phyloP scores from a whole-genome alignment of 2,113 vertebrate genomes.

The Pituophis catenifer region DNA sequence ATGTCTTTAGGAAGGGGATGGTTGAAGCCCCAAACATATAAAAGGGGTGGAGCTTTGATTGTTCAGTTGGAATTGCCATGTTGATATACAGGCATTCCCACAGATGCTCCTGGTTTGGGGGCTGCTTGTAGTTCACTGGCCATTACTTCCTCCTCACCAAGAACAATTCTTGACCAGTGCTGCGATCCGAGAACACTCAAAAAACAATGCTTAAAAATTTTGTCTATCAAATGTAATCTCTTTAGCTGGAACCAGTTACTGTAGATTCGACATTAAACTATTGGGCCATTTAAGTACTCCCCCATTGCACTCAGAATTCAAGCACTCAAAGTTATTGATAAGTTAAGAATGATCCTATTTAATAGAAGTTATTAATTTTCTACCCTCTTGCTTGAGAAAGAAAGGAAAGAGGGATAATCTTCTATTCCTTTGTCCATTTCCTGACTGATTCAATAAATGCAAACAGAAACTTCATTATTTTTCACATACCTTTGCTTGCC shows the following conservation, averaged over 20 bases:
- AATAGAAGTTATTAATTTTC: not conserved
- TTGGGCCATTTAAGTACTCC: not conserved
- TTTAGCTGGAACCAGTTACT: not conserved
- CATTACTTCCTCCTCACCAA: not conserved
- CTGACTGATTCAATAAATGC: not conserved
- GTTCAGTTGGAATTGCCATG: not conserved
- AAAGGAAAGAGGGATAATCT: not conserved
- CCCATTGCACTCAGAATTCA: not conserved
- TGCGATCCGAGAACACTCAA: not conserved
- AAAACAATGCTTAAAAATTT: not conserved
- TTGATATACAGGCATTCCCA: not conserved
- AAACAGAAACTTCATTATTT: not conserved
- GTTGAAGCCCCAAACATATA: not conserved
- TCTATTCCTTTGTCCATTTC: not conserved
- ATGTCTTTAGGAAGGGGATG: not conserved
- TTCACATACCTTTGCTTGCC: conserved; percentile 64
- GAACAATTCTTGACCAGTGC: not conserved
- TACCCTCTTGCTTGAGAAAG: not conserved
- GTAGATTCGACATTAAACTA: not conserved
- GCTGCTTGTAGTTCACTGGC: not conserved
- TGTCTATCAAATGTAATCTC: not conserved
- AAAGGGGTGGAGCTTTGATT: not conserved
- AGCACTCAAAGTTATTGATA: not conserved
- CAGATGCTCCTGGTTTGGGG: not conserved
- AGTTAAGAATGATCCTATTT: not conserved